Base-by-base conservation (phyloP, 2,797 vertebrate genomes). In the Gambelia wislizenii region DNA sequence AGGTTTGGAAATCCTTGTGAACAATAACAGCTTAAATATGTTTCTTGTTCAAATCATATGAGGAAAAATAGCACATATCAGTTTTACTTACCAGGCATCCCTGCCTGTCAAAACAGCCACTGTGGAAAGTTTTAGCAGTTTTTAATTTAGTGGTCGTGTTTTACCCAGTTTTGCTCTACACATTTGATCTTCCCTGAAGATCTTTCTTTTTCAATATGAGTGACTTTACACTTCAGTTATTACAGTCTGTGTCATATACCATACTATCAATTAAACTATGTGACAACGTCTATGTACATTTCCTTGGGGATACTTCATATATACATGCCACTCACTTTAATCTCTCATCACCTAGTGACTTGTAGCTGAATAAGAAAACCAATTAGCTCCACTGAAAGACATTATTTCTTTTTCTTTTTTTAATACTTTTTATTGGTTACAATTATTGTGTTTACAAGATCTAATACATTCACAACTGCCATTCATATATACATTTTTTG, bases 251-350 rank as follows among this genome's bases (percentile, higher is more conserved):
- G 22, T 61, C 36, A 59, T 30, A 27, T 36, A 79, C 85, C 9
- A 59, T 89, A 10, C 12, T 89, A 72, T 36, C 49, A 86, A 25
- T 86, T 86, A 87, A 74, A 30, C 42, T 61, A 6, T 0, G 64
- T 30, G 0, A 87, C 13, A 39, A 13, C 42, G 30, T 39, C 54
- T 84, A n/a, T n/a, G n/a, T n/a, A 54, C 6, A 33, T 81, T 89
- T 86, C 52, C 22, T 0, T 72, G 1, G 25, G n/a, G 36, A 42
- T 74, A 52, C 0, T 42, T 84, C 14, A 83, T 69, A 69, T 59
- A 83, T 83, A 16, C 16, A 67, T 44, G 22, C 61, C 52, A 12
- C 49, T 47, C 22, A n/a, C 16, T 80, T 80, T 67, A 20, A 33
- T 83, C 49, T 69, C 61, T 69, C 47, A 83, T 61, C 36, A 44